Percentiles rank a stretch among this genome's conserved stretches.
Conservation (phyloP, 1,140 invertebrate species). For the Trachymyrmex septentrionalis region DNA sequence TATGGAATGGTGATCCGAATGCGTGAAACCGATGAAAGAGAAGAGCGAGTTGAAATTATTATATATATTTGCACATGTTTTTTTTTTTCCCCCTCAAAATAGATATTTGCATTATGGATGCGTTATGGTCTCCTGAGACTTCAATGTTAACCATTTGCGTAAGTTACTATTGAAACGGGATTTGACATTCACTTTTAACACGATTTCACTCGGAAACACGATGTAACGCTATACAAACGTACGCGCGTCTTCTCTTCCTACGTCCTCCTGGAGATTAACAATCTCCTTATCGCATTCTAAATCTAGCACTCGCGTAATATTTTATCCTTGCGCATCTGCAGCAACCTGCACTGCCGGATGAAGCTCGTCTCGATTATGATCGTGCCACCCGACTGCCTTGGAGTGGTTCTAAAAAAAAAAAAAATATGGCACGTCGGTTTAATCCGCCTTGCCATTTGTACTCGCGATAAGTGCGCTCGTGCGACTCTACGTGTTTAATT, state of each 20-base stretch:
- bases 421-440: constrained; percentile 33
- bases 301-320: constrained; percentile 64
- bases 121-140: background rate
- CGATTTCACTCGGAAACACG: constrained; percentile 57
- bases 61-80: background rate
- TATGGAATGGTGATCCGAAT: background rate
- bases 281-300: constrained; percentile 62
- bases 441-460: constrained; percentile 41
- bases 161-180: constrained; percentile 13
- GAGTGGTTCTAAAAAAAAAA: constrained; percentile 17
- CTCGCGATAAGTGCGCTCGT: constrained; percentile 21
- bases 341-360: constrained; percentile 60
- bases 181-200: constrained; percentile 64
- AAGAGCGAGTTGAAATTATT: background rate
- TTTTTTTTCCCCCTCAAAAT: constrained; percentile 11
- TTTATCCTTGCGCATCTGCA: constrained; percentile 63
- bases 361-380: constrained; percentile 70
- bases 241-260: constrained; percentile 52
- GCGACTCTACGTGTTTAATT: constrained; percentile 33
- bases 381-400: constrained; percentile 58
- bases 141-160: constrained; percentile 41
- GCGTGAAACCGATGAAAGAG: background rate
- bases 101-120: background rate
- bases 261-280: constrained; percentile 57
- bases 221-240: constrained; percentile 50